Base-by-base conservation (phyloP, 2,797 vertebrate species). In the Ceryle rudis region DNA sequence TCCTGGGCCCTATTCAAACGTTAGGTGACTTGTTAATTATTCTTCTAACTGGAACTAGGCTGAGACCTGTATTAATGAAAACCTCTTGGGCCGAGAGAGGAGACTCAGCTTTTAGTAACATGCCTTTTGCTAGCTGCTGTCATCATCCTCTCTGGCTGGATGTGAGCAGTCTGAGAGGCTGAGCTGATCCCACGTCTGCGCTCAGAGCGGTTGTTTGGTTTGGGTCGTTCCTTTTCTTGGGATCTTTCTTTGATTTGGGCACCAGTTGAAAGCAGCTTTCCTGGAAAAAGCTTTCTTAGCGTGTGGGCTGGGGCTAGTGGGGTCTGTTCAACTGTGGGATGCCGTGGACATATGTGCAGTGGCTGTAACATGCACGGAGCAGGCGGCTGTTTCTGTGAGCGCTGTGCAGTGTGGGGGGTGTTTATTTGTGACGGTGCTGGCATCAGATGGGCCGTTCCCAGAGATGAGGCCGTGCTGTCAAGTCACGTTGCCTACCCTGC, bases 381-480 rank as follows among this genome's bases (percentile, higher is more conserved):
- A 16, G 81, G 80, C 85, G 91, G 65, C 54, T 83, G 14, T 73
- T 92, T 57, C 44, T 95, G 93, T 94, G 96, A 95, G 54, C 90
- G 82, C 96, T 95, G 26, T 95, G 90, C 80, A 91, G 1, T 94
- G 91, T 37, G 51, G 95, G 96, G 95, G 97, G 96, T 94, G 90
- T 96, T 93, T 52, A 85, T 96, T 97, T 5, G 6, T 0, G 1
- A 18, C 74, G 61, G 71, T 18, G 71, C 86, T 85, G 33, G 80
- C 55, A 9, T 94, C 86, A 71, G 73, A 46, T 75, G 70, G 81
- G 55, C 85, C 12, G 4, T 92, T 69, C 37, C 80, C 67, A 28
- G 82, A 79, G 51, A 86, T 58, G 55, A 69, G 67, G 49, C 64
- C 2, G 0, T 41, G 41, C 83, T 89, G 81, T 90, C 86, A 70